Conservation (phyloP, 2,888 invertebrate species). For the Falcaria lacertinaria region DNA sequence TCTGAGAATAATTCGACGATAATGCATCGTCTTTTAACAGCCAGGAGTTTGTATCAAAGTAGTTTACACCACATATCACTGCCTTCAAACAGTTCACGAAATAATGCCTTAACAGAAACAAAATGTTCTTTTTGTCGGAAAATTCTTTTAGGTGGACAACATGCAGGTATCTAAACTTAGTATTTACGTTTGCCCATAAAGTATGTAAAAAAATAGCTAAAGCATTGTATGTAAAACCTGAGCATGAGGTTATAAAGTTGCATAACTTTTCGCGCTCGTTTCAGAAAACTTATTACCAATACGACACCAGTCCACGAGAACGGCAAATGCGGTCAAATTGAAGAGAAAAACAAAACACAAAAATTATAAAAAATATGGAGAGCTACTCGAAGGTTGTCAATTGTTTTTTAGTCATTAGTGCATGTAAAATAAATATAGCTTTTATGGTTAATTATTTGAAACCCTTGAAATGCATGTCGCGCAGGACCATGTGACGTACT, state of each 20-base stretch:
- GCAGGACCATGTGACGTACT: too few relatives aligned
- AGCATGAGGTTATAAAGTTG: slow-evolving; percentile 45
- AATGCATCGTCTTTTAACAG: slow-evolving; percentile 70
- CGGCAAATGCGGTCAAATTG: slow-evolving; percentile 53
- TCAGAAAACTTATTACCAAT: slow-evolving; percentile 49
- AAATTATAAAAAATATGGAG: slow-evolving; percentile 80
- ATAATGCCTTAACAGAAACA: slow-evolving; percentile 42
- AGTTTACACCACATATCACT: slow-evolving; percentile 51
- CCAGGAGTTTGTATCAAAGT: slow-evolving; percentile 61
- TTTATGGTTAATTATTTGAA: too few relatives aligned
- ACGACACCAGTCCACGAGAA: slow-evolving; percentile 67
- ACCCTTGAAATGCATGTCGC: too few relatives aligned
- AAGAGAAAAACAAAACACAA: slow-evolving; percentile 71
- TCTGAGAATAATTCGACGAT: slow-evolving; percentile 32
- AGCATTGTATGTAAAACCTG: not conserved
- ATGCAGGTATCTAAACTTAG: slow-evolving; percentile 44
- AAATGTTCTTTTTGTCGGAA: slow-evolving; percentile 71
- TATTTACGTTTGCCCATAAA: not conserved
- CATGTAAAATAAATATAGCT: too few relatives aligned
- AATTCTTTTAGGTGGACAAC: slow-evolving; percentile 47
- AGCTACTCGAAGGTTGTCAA: slow-evolving; percentile 82
- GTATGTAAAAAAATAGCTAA: not conserved
- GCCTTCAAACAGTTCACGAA: slow-evolving; percentile 38
- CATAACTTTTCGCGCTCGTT: slow-evolving; percentile 56
- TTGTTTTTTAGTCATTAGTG: slow-evolving; percentile 11